Conservation (phyloP, 1,140 invertebrate genomes). For the Zeugodacus cucurbitae region DNA sequence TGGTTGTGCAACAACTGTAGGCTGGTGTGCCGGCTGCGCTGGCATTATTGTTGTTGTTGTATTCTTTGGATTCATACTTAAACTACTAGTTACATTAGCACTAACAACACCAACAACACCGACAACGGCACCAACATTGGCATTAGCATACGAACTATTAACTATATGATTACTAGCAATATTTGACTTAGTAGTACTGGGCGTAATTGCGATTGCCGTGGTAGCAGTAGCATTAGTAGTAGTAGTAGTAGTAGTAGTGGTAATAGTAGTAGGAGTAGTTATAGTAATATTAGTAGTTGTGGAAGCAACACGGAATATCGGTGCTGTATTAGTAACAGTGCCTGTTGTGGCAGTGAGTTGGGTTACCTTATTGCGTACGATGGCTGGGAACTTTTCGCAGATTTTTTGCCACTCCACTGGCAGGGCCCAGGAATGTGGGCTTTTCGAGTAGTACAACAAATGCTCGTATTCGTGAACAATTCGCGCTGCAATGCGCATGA, state of each 20-base stretch:
- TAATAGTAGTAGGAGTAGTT: slow-evolving; percentile 15
- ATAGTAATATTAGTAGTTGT: slow-evolving; percentile 28
- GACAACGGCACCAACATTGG: not conserved
- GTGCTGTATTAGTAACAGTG: slow-evolving; percentile 28
- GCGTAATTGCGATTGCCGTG: not conserved
- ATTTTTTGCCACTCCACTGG: slow-evolving; percentile 62
- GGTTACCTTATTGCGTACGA: slow-evolving; percentile 65
- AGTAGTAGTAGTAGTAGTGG: not conserved
- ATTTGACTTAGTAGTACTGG: slow-evolving; percentile 47
- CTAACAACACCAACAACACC: not conserved
- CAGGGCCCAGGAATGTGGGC: slow-evolving; percentile 60
- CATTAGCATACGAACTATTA: not conserved
- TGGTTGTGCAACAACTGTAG: slow-evolving; percentile 9
- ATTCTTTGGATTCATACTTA: slow-evolving; percentile 35
- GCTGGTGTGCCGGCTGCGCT: not conserved
- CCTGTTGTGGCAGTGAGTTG: not conserved
- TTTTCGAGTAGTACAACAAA: slow-evolving; percentile 62
- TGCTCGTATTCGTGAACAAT: slow-evolving; percentile 62
- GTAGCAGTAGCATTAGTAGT: slow-evolving; percentile 1
- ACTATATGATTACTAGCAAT: slow-evolving; percentile 51
- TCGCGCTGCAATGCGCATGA: slow-evolving; percentile 49
- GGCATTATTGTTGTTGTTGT: slow-evolving; percentile 25
- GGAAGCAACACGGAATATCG: slow-evolving; percentile 30
- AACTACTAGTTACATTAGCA: slow-evolving; percentile 42
- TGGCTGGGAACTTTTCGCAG: slow-evolving; percentile 55